Conservation (phyloP, 2,113 vertebrate genomes). For the Hiodon tergisus region DNA sequence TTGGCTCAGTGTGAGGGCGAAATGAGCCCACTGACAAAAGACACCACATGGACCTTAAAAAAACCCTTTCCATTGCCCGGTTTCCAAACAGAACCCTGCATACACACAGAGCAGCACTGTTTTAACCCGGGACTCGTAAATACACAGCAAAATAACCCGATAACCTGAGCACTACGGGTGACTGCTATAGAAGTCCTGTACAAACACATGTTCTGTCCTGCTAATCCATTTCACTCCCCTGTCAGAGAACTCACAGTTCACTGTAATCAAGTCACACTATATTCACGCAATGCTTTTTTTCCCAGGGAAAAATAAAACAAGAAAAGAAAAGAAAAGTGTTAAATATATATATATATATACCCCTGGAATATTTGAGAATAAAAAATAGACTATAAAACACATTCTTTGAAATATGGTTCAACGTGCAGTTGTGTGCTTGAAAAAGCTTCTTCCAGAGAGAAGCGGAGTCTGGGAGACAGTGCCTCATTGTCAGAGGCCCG, state of each 20-base stretch:
- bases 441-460: neutral
- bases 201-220: conserved; percentile 54
- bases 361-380: neutral
- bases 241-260: conserved; percentile 52
- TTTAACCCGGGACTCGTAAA: conserved; percentile 59
- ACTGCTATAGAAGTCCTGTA: conserved; percentile 63
- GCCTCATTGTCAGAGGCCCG: conserved; percentile 28
- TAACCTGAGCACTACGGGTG: conserved; percentile 56
- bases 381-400: neutral
- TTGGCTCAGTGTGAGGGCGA: conserved; percentile 64
- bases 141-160: conserved; percentile 63
- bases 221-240: conserved; percentile 10
- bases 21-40: conserved; percentile 58
- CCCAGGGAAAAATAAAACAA: neutral
- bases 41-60: conserved; percentile 45
- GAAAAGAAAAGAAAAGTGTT: neutral
- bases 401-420: neutral
- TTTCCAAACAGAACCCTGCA: conserved; percentile 46
- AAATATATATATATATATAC: neutral
- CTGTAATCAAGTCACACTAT: conserved; percentile 39
- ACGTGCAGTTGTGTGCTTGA: neutral
- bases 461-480: conserved; percentile 18
- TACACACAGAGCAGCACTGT: conserved; percentile 55
- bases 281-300: conserved; percentile 17
- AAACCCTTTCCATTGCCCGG: conserved; percentile 42